These are phyloP conservation scores for Erpetoichthys calabaricus DNA, from an alignment of 2,797 vertebrate genomes.

Conservation along the genomic window DNA sequence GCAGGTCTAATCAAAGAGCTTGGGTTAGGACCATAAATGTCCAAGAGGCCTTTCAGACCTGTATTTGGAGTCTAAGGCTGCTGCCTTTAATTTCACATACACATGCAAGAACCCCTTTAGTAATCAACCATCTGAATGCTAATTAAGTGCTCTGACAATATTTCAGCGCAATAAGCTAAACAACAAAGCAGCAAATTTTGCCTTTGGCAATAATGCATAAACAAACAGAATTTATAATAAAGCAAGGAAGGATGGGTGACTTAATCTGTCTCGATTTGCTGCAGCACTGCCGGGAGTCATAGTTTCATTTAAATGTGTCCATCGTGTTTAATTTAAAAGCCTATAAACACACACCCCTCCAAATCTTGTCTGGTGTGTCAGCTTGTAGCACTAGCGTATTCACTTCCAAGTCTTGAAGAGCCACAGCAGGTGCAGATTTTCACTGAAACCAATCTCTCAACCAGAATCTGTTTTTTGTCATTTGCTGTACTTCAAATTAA, in stretches of 20 bases:
- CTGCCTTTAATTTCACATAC: neutral
- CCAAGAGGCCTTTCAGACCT: no score
- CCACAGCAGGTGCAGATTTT: neutral
- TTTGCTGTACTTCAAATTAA: no score
- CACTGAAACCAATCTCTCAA: neutral
- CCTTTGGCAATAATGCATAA: slow-evolving; percentile 40
- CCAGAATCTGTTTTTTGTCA: neutral
- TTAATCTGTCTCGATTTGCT: slow-evolving; percentile 47
- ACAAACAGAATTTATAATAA: slow-evolving; percentile 48
- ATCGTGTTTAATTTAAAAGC: slow-evolving; percentile 57
- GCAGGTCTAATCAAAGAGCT: no score
- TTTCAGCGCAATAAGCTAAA: slow-evolving; percentile 33
- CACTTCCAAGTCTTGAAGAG: neutral
- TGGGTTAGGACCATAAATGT: no score
- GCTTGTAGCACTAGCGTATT: neutral
- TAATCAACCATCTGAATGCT: slow-evolving; percentile 34
- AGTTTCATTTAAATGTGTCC: slow-evolving; percentile 48
- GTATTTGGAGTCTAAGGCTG: no score
- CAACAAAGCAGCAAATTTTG: slow-evolving; percentile 24
- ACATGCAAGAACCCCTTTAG: slow-evolving; percentile 2
- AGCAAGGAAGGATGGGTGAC: slow-evolving; percentile 36
- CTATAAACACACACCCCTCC: slow-evolving; percentile 26
- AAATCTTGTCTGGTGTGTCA: no score
- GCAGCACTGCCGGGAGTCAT: slow-evolving; percentile 36
- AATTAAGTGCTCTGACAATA: slow-evolving; percentile 34